Base-by-base conservation (phyloP, 2,888 invertebrate species). In the Monochamus alternatus region DNA sequence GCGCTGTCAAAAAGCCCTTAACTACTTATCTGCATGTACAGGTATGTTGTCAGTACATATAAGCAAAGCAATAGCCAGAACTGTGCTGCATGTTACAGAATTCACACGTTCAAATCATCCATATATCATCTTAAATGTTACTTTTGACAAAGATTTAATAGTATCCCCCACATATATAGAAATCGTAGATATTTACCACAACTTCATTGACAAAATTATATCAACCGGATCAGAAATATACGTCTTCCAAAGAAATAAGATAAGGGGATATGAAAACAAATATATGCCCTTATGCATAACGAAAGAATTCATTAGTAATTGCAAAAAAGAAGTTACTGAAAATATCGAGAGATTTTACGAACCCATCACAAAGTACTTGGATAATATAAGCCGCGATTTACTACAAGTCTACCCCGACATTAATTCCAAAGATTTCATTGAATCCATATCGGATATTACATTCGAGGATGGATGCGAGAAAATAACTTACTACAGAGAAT, bases 41-140 rank as follows among this genome's bases (percentile, higher is more conserved):
- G 89, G 88, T 31, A 85, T 92, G 2, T 89, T 92, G 71, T 89
- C 90, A 66, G 90, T 92, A 83, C 92, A 94, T 87, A 91, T 95
- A 82, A 92, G 93, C 83, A 91, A 92, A 83, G 84, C 93, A 59
- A 94, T 94, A 90, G 91, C 93, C 64, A 89, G 91, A 75, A 94
- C 94, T 12, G 91, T 95, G 66, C 89, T 92, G 67, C 89, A 91
- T 78, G 88, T 95, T n/a, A 91, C 93, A 75, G 89, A 91, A 0
- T 87, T 90, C 31, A 89, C 93, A 10, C 87, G 89, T 75, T 88
- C 91, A 7, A 75, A 73, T 14, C 73, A 68, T 22, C 81, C 83
- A 4, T 84, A 82, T 72, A 73, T 84, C 65, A 90, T 91, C 72
- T 84, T 95, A 59, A 89, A 90, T 62, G 87, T 93, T 31, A 88